Base-by-base conservation (phyloP, 2,797 vertebrate species). In the Hydrolagus colliei region DNA sequence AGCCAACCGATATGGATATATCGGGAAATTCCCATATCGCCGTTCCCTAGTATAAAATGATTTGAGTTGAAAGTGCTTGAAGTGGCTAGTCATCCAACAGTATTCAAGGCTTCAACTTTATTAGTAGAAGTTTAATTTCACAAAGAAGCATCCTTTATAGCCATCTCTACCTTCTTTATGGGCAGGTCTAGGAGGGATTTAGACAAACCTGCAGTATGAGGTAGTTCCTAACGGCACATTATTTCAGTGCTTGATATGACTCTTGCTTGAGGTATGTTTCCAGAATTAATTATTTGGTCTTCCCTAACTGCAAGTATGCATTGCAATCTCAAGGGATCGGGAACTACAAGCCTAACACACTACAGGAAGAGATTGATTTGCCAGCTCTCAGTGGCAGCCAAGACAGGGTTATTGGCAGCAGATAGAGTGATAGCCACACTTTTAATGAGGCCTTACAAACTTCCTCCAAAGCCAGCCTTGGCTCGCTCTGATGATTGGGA, bases 361-460 rank as follows among this genome's bases (percentile, higher is more conserved):
- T 41, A 32, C 32, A 67, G 16, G 27, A 9, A n/a, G 9, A 71
- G 32, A 84, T 84, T 6, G 65, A 84, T 82, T 14, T 82, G 27
- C 2, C 65, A 9, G 5, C 65, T 20, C 65, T 52, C 16, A 11
- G 27, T 71, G 79, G 67, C 79, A 84, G 79, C 67, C 16, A 84
- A 67, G n/a, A 52, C 65, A 84, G 32, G 27, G 52, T 52, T 71
- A 52, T 84, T 84, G 65, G 65, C 79, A 84, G 65, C 18, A 84
- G 79, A 13, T 18, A 84, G 27, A 71, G 32, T 84, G 79, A 52
- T 27, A 80, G 78, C 32, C 78, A 35, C 62, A 65, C 62, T 63
- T 80, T 65, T 65, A 80, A 41, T n/a, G 32, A 71, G 79, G 32
- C 65, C 79, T 52, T 11, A 71, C 79, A 18, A 41, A 61, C 22